A percentile compares a stretch with the other conserved stretches of the same genome.
Conservation (phyloP, 2,113 vertebrate genomes). For the Bubalus kerabau region DNA sequence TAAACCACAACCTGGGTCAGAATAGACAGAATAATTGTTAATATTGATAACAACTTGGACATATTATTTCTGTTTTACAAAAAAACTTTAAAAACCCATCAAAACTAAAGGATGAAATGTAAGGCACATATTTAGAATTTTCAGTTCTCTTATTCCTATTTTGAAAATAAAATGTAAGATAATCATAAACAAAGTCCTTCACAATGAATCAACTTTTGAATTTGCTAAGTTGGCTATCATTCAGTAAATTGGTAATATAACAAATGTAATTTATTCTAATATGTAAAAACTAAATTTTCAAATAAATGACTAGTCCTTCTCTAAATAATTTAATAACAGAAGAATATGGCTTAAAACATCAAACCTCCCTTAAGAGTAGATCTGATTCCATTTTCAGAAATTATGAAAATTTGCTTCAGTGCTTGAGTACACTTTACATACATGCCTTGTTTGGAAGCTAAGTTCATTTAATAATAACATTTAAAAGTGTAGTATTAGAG, state of each 20-base stretch:
- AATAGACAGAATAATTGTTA: not conserved
- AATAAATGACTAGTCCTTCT: not conserved
- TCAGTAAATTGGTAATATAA: not conserved
- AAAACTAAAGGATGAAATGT: not conserved
- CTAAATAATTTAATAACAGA: not conserved
- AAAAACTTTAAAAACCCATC: not conserved
- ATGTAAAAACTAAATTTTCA: not conserved
- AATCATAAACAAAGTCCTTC: not conserved
- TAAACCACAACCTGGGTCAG: not conserved
- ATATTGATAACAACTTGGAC: not conserved
- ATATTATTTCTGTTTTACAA: not conserved
- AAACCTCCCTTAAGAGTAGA: not conserved
- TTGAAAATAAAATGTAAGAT: not conserved
- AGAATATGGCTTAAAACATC: not conserved
- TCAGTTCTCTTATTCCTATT: not conserved
- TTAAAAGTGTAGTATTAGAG: not conserved
- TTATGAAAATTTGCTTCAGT: not conserved
- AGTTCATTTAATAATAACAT: not conserved
- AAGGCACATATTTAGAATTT: not conserved
- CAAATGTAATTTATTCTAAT: not conserved
- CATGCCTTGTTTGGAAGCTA: not conserved
- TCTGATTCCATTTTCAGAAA: not conserved
- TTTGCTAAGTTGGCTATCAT: not conserved
- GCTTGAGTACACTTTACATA: not conserved
- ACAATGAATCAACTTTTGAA: not conserved